Conservation (phyloP, 2,113 vertebrate genomes). For the Nanorana parkeri region DNA sequence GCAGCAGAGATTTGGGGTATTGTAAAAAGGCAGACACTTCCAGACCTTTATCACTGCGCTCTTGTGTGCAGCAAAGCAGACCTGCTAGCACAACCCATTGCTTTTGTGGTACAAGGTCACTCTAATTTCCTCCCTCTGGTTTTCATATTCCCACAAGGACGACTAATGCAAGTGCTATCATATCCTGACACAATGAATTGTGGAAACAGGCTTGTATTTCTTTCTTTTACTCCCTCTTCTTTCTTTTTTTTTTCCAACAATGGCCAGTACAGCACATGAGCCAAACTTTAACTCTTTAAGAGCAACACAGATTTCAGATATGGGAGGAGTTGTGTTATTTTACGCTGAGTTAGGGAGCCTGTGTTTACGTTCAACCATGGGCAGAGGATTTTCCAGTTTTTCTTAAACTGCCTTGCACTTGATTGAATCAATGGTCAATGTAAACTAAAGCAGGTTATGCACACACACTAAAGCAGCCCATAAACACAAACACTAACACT, state of each 20-base stretch:
- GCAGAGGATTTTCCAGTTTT: too few relatives aligned
- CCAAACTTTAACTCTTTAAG: constrained; percentile 27
- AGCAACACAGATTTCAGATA: neutral
- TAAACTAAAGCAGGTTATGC: too few relatives aligned
- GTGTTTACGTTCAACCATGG: too few relatives aligned
- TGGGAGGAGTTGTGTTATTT: too few relatives aligned
- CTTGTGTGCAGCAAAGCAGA: constrained; percentile 51
- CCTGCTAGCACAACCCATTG: constrained; percentile 28
- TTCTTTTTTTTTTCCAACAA: constrained; percentile 58
- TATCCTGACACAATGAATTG: constrained; percentile 58
- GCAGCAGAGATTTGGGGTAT: constrained; percentile 51
- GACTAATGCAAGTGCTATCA: constrained; percentile 61
- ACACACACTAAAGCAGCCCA: too few relatives aligned
- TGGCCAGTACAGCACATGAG: constrained; percentile 46
- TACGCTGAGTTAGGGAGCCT: too few relatives aligned
- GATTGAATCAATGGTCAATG: too few relatives aligned
- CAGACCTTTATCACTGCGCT: constrained; percentile 50
- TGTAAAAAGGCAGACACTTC: constrained; percentile 51
- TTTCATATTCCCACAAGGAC: constrained; percentile 62
- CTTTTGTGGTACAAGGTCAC: constrained; percentile 63
- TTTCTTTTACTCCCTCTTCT: constrained; percentile 33
- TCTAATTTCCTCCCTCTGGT: constrained; percentile 61
- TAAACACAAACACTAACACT: too few relatives aligned
- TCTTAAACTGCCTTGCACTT: too few relatives aligned
- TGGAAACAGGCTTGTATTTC: constrained; percentile 63